Evolutionary conservation across 2,888 invertebrate species (phyloP).

Genomic region (Parnassius mnemosyne): DNA sequence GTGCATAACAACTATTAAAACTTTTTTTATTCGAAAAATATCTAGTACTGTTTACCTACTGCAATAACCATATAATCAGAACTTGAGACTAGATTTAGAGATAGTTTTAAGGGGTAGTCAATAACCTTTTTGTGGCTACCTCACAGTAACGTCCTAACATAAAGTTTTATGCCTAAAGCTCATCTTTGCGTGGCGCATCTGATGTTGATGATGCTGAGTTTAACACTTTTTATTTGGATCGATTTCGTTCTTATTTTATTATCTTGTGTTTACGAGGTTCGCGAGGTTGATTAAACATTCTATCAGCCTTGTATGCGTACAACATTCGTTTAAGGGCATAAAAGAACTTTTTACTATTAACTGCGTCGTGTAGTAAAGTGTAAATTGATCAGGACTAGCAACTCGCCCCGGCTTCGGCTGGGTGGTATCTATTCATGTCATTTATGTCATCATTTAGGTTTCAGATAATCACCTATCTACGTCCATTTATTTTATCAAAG

Average conservation of each 20-base stretch:
- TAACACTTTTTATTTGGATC: slow-evolving; percentile 34
- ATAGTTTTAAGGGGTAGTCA: slow-evolving; percentile 25
- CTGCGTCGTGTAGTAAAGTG: neutral
- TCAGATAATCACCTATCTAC: too few species aligned
- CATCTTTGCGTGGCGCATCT: slow-evolving; percentile 36
- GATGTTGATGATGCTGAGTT: slow-evolving; percentile 12
- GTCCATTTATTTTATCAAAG: too few species aligned
- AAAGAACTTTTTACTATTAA: slow-evolving; percentile 13
- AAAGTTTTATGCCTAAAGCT: slow-evolving; percentile 48
- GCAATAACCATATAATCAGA: too few species aligned
- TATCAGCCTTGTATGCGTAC: slow-evolving; percentile 2
- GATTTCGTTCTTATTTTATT: slow-evolving; percentile 28
- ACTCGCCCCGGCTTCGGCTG: too few species aligned
- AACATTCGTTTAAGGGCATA: slow-evolving; percentile 14
- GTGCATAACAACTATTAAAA: too few species aligned
- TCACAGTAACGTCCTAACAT: slow-evolving; percentile 48
- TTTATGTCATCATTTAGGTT: too few species aligned
- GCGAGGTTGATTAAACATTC: slow-evolving; percentile 17
- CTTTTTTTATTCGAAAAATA: too few species aligned
- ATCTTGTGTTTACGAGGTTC: slow-evolving; percentile 20
- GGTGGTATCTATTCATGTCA: too few species aligned
- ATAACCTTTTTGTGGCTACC: slow-evolving; percentile 53
- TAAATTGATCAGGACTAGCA: neutral
- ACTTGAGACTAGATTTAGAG: too few species aligned
- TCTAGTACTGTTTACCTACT: too few species aligned